phyloP scores from a whole-genome alignment of 2,797 vertebrate genomes.

The Hafferia zeledoni region DNA sequence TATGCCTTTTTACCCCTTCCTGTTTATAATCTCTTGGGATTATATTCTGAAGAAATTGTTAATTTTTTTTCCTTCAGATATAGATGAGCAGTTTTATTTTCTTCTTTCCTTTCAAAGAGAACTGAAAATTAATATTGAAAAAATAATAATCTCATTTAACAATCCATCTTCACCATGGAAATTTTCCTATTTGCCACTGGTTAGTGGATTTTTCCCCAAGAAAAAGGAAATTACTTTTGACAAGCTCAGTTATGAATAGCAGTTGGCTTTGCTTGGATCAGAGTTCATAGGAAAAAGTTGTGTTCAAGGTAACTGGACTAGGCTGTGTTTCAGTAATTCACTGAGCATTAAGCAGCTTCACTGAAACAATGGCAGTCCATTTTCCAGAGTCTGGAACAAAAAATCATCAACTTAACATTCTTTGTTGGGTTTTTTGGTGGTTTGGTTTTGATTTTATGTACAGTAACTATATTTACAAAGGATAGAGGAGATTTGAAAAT shows the following conservation, averaged over 20 bases:
- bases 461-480: not conserved
- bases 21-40: not conserved
- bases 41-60: not conserved
- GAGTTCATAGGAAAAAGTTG: constrained; percentile 29
- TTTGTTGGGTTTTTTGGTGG: not conserved
- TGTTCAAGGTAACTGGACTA: constrained; percentile 2
- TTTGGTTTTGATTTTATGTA: not conserved
- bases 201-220: constrained; percentile 46
- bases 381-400: not conserved
- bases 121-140: not conserved
- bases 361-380: not conserved
- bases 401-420: not conserved
- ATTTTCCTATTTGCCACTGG: constrained; percentile 17
- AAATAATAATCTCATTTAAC: not conserved
- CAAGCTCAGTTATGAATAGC: constrained; percentile 37
- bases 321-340: not conserved
- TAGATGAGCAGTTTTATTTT: not conserved
- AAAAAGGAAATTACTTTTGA: constrained; percentile 57
- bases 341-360: not conserved
- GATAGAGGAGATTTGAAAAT: not conserved
- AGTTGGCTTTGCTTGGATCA: constrained; percentile 33
- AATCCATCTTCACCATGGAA: constrained; percentile 14
- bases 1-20: not conserved
- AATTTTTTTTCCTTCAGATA: not conserved
- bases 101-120: not conserved